Evolutionary conservation across 2,113 vertebrate species (phyloP).

Genomic region (Panthera tigris): DNA sequence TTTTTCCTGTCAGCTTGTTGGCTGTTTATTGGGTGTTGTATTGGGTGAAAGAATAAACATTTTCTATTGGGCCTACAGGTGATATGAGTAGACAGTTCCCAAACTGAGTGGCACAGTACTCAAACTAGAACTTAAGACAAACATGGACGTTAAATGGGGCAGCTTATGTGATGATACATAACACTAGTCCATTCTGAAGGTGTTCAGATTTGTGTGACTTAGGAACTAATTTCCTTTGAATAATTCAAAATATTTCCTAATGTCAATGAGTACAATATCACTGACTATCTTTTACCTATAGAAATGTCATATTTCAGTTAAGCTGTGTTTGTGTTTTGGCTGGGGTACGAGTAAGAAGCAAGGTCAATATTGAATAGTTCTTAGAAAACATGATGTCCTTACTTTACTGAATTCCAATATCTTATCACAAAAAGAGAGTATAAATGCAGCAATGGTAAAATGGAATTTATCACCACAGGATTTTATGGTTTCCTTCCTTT

Average conservation of each 20-base stretch:
- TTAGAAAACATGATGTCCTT: background rate
- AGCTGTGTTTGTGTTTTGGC: background rate
- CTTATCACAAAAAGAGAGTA: background rate
- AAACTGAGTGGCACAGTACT: background rate
- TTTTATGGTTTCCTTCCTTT: background rate
- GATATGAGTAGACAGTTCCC: background rate
- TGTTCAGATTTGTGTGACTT: background rate
- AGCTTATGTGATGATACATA: background rate
- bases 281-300: background rate
- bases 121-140: background rate
- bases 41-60: background rate
- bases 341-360: background rate
- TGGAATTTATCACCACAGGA: background rate
- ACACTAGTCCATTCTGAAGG: too few species aligned
- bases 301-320: background rate
- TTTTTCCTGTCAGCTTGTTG: background rate
- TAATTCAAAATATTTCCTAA: background rate
- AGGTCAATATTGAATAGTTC: background rate
- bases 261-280: background rate
- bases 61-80: background rate
- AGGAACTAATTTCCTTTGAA: background rate
- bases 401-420: background rate
- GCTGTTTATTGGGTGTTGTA: background rate
- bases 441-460: background rate
- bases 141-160: background rate